phyloP scores from a whole-genome alignment of 2,113 vertebrate genomes.

The Rhea pennata region DNA sequence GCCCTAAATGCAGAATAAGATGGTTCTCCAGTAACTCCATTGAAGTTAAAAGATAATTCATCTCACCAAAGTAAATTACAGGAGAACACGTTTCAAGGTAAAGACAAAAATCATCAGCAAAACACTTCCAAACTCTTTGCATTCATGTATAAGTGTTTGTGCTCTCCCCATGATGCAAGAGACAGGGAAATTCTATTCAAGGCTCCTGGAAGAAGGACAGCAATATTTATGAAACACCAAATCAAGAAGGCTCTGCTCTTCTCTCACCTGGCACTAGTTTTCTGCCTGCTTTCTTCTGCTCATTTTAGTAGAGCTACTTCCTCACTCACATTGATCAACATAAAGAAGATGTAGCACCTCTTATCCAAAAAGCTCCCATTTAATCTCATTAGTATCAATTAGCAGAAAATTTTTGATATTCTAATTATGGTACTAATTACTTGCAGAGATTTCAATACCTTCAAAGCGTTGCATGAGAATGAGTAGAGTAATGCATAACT shows the following conservation, averaged over 20 bases:
- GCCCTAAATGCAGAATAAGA: not conserved
- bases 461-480: slow-evolving; percentile 24
- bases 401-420: slow-evolving; percentile 24
- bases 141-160: not conserved
- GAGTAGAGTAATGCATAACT: not conserved
- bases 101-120: not conserved
- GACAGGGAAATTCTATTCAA: not conserved
- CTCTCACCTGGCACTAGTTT: not conserved
- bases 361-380: not conserved
- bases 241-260: not conserved
- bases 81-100: not conserved
- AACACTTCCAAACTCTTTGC: not conserved
- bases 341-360: not conserved
- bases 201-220: not conserved
- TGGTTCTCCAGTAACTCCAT: not conserved
- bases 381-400: slow-evolving; percentile 43
- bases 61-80: not conserved
- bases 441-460: slow-evolving; percentile 7
- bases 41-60: not conserved
- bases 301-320: not conserved
- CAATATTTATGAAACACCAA: not conserved
- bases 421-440: slow-evolving; percentile 19
- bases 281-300: not conserved
- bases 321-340: not conserved
- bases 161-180: not conserved